Base-by-base conservation (phyloP, 2,113 vertebrate genomes). In the Dasypus novemcinctus region DNA sequence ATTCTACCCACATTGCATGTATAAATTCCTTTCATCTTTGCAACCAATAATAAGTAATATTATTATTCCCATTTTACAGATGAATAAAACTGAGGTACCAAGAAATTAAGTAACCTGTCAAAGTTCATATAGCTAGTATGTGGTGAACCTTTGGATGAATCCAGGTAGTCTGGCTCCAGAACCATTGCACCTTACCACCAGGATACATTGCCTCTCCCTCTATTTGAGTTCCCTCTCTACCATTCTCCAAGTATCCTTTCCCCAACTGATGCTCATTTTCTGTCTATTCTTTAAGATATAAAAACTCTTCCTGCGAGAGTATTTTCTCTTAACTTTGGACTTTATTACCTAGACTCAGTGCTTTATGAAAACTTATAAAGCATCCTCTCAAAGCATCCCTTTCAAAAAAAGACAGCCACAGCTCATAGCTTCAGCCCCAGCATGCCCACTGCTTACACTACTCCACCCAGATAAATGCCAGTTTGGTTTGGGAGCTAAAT, bases 381-480 rank as follows among this genome's bases (percentile, higher is more conserved):
- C 74, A 2, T 2, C 41, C 11, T 93, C 41, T 89, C 7, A 54
- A n/a, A n/a, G 54, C 17, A n/a, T n/a, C 95, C 66, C 87, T 84
- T 71, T 90, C 91, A 90, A 80, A 8, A 5, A 23, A 79, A 21
- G 7, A 41, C 13, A 91, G 64, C 33, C 57, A 76, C 31, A 87
- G 78, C 13, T 94, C 57, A 80, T 31, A 90, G 72, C 10, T 94
- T 68, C 78, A 84, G 54, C 78, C 81, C 78, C 57, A 90, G 92
- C 6, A 43, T 64, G 20, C 72, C 85, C 68, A 69, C 75, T 87
- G 18, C 92, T 88, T 91, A 78, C 2, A 81, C 88, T 90, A 78
- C 85, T 94, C 96, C 72, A 86, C 76, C 95, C 74, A 86, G 82
- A 85, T 75, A 91, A 93, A 95, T 33, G 72, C 38, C 57, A 80